phyloP scores from a whole-genome alignment of 2,113 vertebrate species.

The Atrichornis clamosus region DNA sequence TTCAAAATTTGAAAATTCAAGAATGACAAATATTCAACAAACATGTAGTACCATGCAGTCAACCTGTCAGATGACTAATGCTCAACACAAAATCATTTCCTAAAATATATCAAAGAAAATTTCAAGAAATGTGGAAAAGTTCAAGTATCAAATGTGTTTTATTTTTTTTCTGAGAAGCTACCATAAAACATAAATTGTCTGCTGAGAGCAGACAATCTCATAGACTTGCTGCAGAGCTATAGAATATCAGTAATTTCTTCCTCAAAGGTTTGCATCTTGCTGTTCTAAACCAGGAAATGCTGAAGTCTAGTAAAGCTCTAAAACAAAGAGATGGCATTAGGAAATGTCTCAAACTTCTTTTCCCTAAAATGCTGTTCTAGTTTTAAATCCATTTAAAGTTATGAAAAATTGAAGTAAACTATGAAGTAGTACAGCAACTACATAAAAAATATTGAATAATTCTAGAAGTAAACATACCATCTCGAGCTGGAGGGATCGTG shows the following conservation, averaged over 20 bases:
- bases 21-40: neutral
- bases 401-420: neutral
- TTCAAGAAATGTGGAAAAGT: neutral
- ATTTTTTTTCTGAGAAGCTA: neutral
- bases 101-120: neutral
- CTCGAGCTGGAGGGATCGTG: slow-evolving; percentile 91
- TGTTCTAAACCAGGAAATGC: neutral
- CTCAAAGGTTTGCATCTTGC: neutral
- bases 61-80: neutral
- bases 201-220: neutral
- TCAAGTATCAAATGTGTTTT: neutral
- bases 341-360: neutral
- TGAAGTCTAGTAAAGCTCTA: neutral
- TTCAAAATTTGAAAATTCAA: neutral
- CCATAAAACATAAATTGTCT: neutral
- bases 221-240: neutral
- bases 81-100: neutral
- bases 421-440: neutral
- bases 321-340: neutral
- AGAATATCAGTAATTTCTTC: neutral
- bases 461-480: slow-evolving; percentile 76
- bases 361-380: neutral
- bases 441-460: neutral
- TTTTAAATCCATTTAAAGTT: neutral
- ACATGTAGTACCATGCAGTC: neutral